Percentiles rank a stretch among this genome's conserved stretches.
Conservation (phyloP, 2,888 invertebrate species). For the Scrobipalpa costella region DNA sequence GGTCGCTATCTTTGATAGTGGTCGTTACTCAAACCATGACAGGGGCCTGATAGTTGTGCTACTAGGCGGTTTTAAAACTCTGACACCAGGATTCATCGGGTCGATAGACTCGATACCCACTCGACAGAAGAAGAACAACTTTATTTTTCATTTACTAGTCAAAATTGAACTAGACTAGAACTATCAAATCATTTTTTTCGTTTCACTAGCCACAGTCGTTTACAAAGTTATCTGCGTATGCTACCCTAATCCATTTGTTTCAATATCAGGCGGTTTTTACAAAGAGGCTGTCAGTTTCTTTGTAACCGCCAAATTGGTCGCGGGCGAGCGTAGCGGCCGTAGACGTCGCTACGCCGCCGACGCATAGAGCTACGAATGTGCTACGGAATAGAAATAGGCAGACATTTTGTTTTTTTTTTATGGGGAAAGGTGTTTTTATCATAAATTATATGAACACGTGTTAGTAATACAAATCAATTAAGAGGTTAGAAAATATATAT, state of each 20-base stretch:
- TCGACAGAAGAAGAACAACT: too few relatives aligned
- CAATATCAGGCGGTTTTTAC: slow-evolving; percentile 23
- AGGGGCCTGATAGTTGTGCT: too few relatives aligned
- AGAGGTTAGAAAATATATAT: too few relatives aligned
- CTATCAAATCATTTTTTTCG: neutral
- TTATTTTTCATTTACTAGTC: too few relatives aligned
- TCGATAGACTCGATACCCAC: too few relatives aligned
- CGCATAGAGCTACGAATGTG: slow-evolving; percentile 46
- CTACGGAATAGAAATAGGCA: neutral
- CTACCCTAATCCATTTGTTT: slow-evolving; percentile 32
- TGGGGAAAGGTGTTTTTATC: neutral
- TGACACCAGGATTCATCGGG: too few relatives aligned
- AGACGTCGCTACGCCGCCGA: slow-evolving; percentile 54
- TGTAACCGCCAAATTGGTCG: slow-evolving; percentile 50
- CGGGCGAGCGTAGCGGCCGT: slow-evolving; percentile 55
- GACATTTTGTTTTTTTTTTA: neutral
- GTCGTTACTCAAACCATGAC: too few relatives aligned
- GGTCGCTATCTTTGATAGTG: too few relatives aligned
- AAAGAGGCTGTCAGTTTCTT: slow-evolving; percentile 38
- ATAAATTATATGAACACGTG: too few relatives aligned
- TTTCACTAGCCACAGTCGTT: slow-evolving; percentile 6
- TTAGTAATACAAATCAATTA: too few relatives aligned
- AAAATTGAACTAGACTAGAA: too few relatives aligned
- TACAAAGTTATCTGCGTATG: neutral
- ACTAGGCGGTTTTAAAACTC: too few relatives aligned